phyloP scores from a whole-genome alignment of 2,113 vertebrate genomes.

The Mixornis gularis region DNA sequence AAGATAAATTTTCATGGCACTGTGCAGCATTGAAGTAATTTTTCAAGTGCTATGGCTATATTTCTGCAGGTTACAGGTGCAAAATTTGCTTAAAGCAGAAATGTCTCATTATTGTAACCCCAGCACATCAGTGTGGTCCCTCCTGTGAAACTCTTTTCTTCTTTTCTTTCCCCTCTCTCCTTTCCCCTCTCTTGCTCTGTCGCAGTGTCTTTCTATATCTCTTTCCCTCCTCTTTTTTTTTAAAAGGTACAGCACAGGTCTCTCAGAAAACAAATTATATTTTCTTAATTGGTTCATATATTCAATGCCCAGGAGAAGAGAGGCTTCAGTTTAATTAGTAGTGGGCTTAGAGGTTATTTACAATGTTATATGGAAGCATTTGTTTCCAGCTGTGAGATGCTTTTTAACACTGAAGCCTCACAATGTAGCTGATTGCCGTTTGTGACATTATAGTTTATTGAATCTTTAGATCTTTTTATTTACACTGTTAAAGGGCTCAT shows the following conservation, averaged over 20 bases:
- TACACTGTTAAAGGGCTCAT: constrained; percentile 70
- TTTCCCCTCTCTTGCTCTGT: background rate
- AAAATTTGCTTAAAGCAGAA: constrained; percentile 85
- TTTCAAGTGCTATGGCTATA: constrained; percentile 84
- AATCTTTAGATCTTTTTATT: constrained; percentile 78
- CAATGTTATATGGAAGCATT: constrained; percentile 68
- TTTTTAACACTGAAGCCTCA: constrained; percentile 48
- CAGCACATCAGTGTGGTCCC: constrained; percentile 54
- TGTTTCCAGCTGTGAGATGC: constrained; percentile 72
- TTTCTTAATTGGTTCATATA: constrained; percentile 77
- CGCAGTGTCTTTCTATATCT: background rate
- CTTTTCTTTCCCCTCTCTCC: background rate
- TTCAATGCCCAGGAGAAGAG: constrained; percentile 67
- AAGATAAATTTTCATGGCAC: constrained; percentile 91
- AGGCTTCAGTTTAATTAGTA: constrained; percentile 74
- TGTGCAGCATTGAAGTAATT: constrained; percentile 80
- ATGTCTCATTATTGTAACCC: constrained; percentile 75
- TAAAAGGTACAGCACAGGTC: background rate
- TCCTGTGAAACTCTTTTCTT: constrained; percentile 42
- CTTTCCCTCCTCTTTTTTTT: rapidly evolving
- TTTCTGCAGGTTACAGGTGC: constrained; percentile 86
- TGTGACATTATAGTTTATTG: constrained; percentile 68
- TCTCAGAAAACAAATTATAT: constrained; percentile 64
- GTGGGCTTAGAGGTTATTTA: constrained; percentile 77
- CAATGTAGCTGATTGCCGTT: constrained; percentile 67